Evolutionary conservation across 1,140 invertebrate species (phyloP).

Genomic region (Apocrypta bakeri): DNA sequence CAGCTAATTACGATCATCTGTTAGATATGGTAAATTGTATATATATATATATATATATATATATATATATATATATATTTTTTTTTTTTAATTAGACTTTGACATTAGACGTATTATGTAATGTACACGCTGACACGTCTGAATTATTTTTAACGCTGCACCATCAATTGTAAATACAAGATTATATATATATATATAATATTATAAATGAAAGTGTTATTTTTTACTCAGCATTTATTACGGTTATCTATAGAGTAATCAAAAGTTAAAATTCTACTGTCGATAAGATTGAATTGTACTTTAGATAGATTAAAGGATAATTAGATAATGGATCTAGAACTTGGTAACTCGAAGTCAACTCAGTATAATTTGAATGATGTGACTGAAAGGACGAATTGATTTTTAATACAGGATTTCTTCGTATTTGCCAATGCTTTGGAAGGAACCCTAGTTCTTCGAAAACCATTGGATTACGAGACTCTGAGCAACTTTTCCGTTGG

Average conservation of each 20-base stretch:
- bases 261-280: no score
- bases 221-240: no score
- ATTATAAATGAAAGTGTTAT: background rate
- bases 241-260: no score
- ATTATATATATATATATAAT: background rate
- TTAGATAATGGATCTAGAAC: background rate
- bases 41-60: no score
- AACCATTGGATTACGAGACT: slow-evolving; percentile 89
- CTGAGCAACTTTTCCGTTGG: slow-evolving; percentile 86
- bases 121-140: background rate
- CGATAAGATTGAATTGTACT: no score
- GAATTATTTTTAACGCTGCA: background rate
- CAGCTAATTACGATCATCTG: background rate
- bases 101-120: background rate
- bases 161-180: background rate
- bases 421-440: slow-evolving; percentile 90
- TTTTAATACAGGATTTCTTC: slow-evolving; percentile 80
- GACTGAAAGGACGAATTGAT: background rate
- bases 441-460: slow-evolving; percentile 86
- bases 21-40: no score
- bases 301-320: no score
- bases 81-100: background rate
- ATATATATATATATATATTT: no score
- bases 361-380: background rate
- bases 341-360: no score